A percentile compares a stretch with the other conserved stretches of the same genome.
Conservation (phyloP, 2,797 vertebrate genomes). For the Danio tinwini region DNA sequence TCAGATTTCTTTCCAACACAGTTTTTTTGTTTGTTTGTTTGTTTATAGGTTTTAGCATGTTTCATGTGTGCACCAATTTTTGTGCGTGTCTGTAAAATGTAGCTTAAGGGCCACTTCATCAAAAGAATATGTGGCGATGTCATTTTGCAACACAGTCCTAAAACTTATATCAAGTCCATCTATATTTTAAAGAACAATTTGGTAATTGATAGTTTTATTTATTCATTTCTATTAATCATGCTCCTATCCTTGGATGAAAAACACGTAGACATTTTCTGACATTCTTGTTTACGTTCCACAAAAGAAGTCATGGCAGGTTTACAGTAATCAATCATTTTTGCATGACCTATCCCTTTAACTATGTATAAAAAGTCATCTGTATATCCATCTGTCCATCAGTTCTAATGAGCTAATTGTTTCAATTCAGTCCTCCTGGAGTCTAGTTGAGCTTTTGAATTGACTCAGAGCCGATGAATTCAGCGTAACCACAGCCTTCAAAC, state of each 20-base stretch:
- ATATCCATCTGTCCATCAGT: neutral
- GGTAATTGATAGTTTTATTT: too few relatives aligned
- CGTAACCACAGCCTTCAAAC: conserved; percentile 4
- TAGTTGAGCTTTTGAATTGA: conserved; percentile 3
- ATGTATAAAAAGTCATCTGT: neutral
- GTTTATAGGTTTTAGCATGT: too few relatives aligned
- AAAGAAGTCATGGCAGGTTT: neutral
- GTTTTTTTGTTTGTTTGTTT: too few relatives aligned
- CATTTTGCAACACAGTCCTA: too few relatives aligned
- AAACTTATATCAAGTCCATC: too few relatives aligned
- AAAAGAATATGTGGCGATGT: too few relatives aligned
- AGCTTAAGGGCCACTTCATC: too few relatives aligned
- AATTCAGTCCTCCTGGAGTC: neutral
- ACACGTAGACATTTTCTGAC: neutral
- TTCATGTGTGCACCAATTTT: too few relatives aligned
- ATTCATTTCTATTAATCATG: too few relatives aligned
- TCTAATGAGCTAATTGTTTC: neutral
- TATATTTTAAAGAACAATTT: too few relatives aligned
- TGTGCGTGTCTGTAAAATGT: too few relatives aligned
- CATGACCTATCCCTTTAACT: neutral
- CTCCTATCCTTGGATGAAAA: neutral
- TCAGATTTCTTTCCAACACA: too few relatives aligned
- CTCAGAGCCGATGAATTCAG: neutral
- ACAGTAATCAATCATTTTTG: neutral
- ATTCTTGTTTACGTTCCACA: neutral